phyloP scores from a whole-genome alignment of 2,888 invertebrate species.

The Tinea semifulvella region DNA sequence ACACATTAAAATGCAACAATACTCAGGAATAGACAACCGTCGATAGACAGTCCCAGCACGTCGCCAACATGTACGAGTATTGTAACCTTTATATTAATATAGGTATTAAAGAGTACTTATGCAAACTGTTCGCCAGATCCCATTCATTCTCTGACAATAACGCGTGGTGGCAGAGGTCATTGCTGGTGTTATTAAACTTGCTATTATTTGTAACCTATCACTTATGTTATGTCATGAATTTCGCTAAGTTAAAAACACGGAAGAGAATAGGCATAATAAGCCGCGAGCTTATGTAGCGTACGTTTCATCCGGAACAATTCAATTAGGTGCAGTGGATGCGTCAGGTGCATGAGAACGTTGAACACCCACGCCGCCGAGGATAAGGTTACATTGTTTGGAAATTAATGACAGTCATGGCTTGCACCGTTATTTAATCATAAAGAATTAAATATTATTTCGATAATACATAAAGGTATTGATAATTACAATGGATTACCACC shows the following conservation, averaged over 20 bases:
- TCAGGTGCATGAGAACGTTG: slow-evolving; percentile 8
- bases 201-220: not conserved
- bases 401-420: slow-evolving; percentile 8
- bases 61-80: slow-evolving; percentile 4
- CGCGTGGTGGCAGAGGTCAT: slow-evolving; percentile 1
- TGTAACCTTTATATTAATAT: too few species aligned
- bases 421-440: slow-evolving; percentile 10
- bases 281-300: slow-evolving; percentile 1
- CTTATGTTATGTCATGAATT: slow-evolving; percentile 1
- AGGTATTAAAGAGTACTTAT: not conserved
- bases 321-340: slow-evolving; percentile 13
- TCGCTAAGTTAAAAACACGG: not conserved
- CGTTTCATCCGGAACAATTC: slow-evolving; percentile 10
- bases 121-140: not conserved
- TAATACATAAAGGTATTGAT: slow-evolving; percentile 2
- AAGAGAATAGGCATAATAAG: not conserved
- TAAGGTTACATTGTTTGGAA: slow-evolving; percentile 4
- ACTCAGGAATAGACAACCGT: too few species aligned
- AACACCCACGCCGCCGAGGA: slow-evolving; percentile 4
- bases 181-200: not conserved
- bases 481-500: slow-evolving; percentile 5
- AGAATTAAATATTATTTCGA: slow-evolving; percentile 1
- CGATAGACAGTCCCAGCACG: slow-evolving; percentile 1
- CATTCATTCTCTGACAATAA: not conserved
- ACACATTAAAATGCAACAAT: not conserved